These are phyloP conservation scores for Platysternon megacephalum DNA, from an alignment of 2,113 vertebrate species.

Conservation along the genomic window DNA sequence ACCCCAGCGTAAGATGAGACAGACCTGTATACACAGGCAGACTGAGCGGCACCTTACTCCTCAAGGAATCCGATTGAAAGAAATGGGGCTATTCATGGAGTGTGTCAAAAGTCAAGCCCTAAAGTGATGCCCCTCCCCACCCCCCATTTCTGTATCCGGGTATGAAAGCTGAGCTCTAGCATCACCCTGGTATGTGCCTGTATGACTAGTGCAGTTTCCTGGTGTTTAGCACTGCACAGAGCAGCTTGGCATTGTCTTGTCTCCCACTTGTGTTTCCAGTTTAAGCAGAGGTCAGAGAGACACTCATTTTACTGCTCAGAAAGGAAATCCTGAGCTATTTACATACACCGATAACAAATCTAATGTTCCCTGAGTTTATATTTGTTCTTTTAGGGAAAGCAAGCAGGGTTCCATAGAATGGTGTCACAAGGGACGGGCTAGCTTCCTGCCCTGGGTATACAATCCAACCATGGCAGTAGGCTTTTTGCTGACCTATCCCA, in stretches of 20 bases:
- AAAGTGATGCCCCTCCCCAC: background rate
- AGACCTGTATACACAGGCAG: background rate
- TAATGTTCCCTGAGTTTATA: too few species aligned
- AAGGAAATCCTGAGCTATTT: background rate
- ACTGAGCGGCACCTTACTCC: background rate
- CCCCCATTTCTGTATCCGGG: background rate
- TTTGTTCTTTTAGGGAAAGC: too few species aligned
- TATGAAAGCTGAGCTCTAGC: background rate
- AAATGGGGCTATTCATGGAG: too few species aligned
- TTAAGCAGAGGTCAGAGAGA: background rate
- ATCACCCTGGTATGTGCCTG: background rate
- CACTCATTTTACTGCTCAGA: background rate
- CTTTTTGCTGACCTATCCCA: too few species aligned
- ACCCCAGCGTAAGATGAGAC: too few species aligned
- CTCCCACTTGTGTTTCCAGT: background rate
- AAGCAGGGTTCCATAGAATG: too few species aligned
- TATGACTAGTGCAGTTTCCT: background rate
- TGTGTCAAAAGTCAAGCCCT: too few species aligned
- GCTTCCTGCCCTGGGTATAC: too few species aligned
- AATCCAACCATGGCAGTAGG: too few species aligned
- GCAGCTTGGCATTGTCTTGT: background rate
- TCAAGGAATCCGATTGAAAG: background rate
- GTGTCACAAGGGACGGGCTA: too few species aligned
- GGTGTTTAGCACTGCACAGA: background rate
- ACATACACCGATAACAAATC: too few species aligned